A percentile compares a stretch with the other conserved stretches of the same genome.
phyloP scores from a whole-genome alignment of 1,140 invertebrate species.

The Pachypsylla venusta region DNA sequence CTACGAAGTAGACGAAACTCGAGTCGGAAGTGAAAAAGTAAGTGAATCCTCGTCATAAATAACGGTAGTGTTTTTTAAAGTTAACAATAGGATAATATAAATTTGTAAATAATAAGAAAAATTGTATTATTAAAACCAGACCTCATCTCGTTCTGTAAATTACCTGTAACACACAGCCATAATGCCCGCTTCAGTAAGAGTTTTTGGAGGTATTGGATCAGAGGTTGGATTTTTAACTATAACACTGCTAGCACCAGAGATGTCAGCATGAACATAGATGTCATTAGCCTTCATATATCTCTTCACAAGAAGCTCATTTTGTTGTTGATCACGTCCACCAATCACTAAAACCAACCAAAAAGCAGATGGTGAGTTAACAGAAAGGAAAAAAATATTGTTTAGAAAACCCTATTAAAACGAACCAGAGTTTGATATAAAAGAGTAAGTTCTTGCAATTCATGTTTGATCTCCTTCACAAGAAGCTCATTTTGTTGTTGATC shows the following conservation, averaged over 20 bases:
- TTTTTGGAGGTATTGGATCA: constrained; percentile 70
- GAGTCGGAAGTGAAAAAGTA: no score
- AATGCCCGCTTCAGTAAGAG: constrained; percentile 87
- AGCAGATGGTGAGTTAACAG: neutral
- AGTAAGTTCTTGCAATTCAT: no score
- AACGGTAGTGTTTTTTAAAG: no score
- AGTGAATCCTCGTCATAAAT: no score
- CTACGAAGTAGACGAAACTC: no score
- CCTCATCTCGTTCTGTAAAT: constrained; percentile 7
- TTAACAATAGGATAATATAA: no score
- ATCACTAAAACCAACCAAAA: constrained; percentile 43
- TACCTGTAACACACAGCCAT: constrained; percentile 93
- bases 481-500: constrained; percentile 98
- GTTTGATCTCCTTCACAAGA: constrained; percentile 92
- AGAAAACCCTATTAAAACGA: no score
- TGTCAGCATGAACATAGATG: constrained; percentile 85
- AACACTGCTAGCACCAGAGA: constrained; percentile 87
- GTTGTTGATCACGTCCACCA: constrained; percentile 90
- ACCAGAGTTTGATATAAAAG: no score
- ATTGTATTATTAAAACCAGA: no score
- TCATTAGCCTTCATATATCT: constrained; percentile 72
- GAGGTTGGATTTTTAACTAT: constrained; percentile 78
- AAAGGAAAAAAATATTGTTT: no score
- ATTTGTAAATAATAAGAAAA: constrained; percentile 10
- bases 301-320: constrained; percentile 96